Evolutionary conservation across 2,113 vertebrate genomes (phyloP), one percentile per base, ranked within the genome.

Genomic region (Mungos mungo): DNA sequence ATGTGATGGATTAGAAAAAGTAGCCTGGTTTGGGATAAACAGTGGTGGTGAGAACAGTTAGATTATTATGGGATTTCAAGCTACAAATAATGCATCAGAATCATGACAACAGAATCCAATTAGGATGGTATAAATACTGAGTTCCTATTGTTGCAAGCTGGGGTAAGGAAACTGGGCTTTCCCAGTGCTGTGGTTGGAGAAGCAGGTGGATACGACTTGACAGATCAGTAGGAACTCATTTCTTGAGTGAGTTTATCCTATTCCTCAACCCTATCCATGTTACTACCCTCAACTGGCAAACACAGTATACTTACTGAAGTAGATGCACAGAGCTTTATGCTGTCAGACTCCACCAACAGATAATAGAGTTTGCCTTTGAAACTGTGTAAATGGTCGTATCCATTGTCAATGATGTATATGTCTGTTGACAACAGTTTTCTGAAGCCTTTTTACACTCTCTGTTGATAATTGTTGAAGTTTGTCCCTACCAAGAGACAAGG

Each of bases 401-500:
- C 50, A 18, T 13, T 63, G 47, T 35, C 31, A 52, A 16, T 29
- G 16, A 3, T 0, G 0, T 13, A 0, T 4, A 0, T 47, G 19
- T 45, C 3, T 31, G 0, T 12, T 35, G 33, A 3, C 63, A 65
- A 7, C n/a, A 27, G 16, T 3, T 38, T 83, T 35, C 60, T 33
- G 88, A 80, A 45, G 45, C 2, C 50, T 33, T 21, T 77, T 54
- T 31, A 14, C 10, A 25, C 35, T 16, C 54, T 63, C 3, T 54
- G 14, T 72, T 92, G 68, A 21, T 79, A 31, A 35, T 52, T 63
- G 5, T 47, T n/a, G 25, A 76, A 76, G 7, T 31, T 54, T 31
- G 12, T 23, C 96, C 60, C 84, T 50, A 31, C 5, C 38, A 72
- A 5, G 31, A 63, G 23, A 66, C 11, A 15, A 71, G n/a, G 18